Evolutionary conservation across 1,140 invertebrate genomes (phyloP), one percentile per base, ranked within the genome.

Genomic region (Listronotus oregonensis): DNA sequence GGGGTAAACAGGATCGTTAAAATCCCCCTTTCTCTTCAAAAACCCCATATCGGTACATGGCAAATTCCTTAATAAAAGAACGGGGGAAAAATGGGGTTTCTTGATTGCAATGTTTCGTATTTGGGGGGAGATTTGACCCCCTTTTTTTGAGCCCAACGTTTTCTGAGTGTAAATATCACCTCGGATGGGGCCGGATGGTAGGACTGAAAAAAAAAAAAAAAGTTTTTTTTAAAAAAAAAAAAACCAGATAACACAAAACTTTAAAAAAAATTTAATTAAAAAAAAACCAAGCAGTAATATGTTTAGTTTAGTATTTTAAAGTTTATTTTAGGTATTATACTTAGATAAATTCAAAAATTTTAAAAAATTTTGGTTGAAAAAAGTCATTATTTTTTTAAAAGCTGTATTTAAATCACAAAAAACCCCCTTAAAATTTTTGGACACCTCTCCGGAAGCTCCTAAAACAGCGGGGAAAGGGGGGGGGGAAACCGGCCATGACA

Each of bases 1-100:
- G 0, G 86, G 86, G 71, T 87, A 87, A 8, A 87, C 78, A 6
- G 80, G 79, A 76, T 89, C 86, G 14, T 81, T 80, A 17, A 77
- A 68, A 64, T 83, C 86, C 3, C n/a, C 87, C 86, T 59, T 85
- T 81, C 78, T 89, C 87, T 66, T 88, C 86, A 74, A 89, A 90
- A 1, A 90, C 85, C 15, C 88, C 88, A 77, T 87, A 90, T 0
- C 88, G 82, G 70, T 86, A 88, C 72, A 85, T 86, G 1, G 85
- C 84, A 81, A 86, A 90, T 72, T 89, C 84, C 64, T 83, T 85
- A 1, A 87, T 80, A 12, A 90, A 75, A 14, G 79, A 52, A 12
- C 67, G n/a, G 62, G 17, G 51, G 50, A 27, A 82, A 64, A 57
- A 77, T 75, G n/a, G 70, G 67, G 54, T 77, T 74, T 42, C 43